Conservation (phyloP, 2,888 invertebrate genomes). For the Lampropteryx suffumata region DNA sequence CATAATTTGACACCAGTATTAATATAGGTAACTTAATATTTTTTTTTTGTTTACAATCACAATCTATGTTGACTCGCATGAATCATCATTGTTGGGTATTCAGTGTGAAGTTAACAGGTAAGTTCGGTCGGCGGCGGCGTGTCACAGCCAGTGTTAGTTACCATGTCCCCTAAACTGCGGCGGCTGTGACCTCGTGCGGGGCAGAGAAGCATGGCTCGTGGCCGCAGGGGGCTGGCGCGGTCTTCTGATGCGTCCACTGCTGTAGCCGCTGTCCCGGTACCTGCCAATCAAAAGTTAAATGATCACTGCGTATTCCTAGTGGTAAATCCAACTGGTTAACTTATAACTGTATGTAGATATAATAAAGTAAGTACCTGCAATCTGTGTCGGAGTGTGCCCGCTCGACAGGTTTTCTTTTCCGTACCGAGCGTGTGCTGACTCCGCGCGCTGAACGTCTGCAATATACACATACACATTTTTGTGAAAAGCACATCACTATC, state of each 20-base stretch:
- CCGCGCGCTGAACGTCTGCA: constrained; percentile 58
- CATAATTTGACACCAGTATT: too few species aligned
- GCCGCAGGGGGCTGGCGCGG: constrained; percentile 34
- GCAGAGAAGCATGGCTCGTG: constrained; percentile 36
- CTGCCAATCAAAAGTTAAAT: constrained; percentile 36
- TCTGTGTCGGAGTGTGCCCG: constrained; percentile 89
- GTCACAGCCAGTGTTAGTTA: too few species aligned
- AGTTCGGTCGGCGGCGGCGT: too few species aligned
- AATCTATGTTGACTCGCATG: too few species aligned
- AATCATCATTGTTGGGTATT: too few species aligned
- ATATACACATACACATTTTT: too few species aligned
- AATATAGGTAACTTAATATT: too few species aligned
- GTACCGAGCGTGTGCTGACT: constrained; percentile 46
- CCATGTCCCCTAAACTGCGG: constrained; percentile 46
- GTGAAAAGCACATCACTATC: too few species aligned
- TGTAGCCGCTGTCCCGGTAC: constrained; percentile 75
- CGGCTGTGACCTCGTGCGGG: constrained; percentile 59
- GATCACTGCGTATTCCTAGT: too few species aligned
- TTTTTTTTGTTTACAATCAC: too few species aligned
- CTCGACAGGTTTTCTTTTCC: constrained; percentile 51
- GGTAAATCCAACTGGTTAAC: too few species aligned
- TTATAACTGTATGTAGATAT: not conserved
- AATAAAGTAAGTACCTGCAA: constrained; percentile 79
- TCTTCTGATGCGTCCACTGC: constrained; percentile 57
- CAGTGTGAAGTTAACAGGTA: too few species aligned